Base-by-base conservation (phyloP, 1,140 invertebrate genomes). In the Prorops nasuta region DNA sequence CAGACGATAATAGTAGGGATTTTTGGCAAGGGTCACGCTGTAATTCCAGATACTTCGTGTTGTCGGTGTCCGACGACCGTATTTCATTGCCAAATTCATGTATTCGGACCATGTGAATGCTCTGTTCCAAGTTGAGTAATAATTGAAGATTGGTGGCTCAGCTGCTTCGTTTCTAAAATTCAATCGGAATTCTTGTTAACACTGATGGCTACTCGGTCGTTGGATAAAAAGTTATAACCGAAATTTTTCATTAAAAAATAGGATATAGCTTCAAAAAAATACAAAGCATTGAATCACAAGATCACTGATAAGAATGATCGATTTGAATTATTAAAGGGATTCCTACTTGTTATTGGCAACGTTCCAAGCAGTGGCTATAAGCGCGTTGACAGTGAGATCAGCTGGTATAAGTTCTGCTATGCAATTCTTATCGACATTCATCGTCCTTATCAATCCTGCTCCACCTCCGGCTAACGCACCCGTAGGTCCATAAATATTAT, bases 401-500 rank as follows among this genome's bases (percentile, higher is more conserved):
- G 86, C 86, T 2, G 89, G 89, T n/a, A 91, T 81, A 10, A 91
- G 69, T 67, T 91, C 86, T 2, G 86, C 84, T 15, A 74, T 76
- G 9, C 77, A 78, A 18, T 79, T 62, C 4, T 46, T 51, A 54
- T 83, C 69, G 22, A 81, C 79, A 24, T 80, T 74, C 54, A 87
- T 69, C 9, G 81, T 80, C 47, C 84, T 75, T 18, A 90, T 60
- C 2, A 89, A 56, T 3, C 88, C 88, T 50, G 85, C 81, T 20
- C 84, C 85, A 32, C 66, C 76, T 3, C 80, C 82, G 0, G 78
- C 66, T 2, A 82, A 43, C 2, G 80, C 70, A 10, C 83, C 89
- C 41, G 85, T 88, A 18, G 87, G 84, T 22, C 88, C 88, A 71
- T 88, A 89, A 38, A 87, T 74, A 70, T 91, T 91, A 64, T 91